Evolutionary conservation across 2,113 vertebrate genomes (phyloP).

Genomic region (Promerops cafer): DNA sequence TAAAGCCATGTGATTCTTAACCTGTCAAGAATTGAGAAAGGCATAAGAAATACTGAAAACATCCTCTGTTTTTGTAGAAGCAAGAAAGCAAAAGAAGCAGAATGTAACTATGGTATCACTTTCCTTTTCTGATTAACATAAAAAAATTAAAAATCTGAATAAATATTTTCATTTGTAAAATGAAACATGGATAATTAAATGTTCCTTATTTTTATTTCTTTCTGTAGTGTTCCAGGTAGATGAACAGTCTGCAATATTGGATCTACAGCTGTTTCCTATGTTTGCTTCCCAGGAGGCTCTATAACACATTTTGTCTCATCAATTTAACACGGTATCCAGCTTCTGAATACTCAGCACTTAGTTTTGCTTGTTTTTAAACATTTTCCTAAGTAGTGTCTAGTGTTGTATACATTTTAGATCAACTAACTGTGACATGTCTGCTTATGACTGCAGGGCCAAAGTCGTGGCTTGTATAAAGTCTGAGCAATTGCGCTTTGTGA

Average conservation of each 20-base stretch:
- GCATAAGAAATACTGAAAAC: neutral
- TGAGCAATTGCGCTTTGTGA: neutral
- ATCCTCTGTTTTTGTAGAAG: neutral
- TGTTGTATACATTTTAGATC: neutral
- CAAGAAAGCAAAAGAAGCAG: neutral
- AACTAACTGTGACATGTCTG: neutral
- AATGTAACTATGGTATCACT: neutral
- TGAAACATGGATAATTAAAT: neutral
- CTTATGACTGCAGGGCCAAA: neutral
- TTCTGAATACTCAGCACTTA: neutral
- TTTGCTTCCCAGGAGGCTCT: neutral
- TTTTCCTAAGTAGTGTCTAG: neutral
- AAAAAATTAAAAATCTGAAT: neutral
- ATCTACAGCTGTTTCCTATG: neutral
- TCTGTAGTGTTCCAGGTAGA: neutral
- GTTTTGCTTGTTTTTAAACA: neutral
- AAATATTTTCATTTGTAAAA: neutral
- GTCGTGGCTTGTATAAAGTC: neutral
- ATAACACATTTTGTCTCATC: neutral
- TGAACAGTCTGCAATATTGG: neutral
- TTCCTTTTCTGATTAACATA: neutral
- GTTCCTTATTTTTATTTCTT: neutral
- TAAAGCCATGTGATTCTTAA: neutral
- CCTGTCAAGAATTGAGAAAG: neutral
- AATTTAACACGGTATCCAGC: neutral